These are phyloP conservation scores for Brachirus orientalis DNA, from an alignment of 2,113 vertebrate species.

Conservation along the genomic window DNA sequence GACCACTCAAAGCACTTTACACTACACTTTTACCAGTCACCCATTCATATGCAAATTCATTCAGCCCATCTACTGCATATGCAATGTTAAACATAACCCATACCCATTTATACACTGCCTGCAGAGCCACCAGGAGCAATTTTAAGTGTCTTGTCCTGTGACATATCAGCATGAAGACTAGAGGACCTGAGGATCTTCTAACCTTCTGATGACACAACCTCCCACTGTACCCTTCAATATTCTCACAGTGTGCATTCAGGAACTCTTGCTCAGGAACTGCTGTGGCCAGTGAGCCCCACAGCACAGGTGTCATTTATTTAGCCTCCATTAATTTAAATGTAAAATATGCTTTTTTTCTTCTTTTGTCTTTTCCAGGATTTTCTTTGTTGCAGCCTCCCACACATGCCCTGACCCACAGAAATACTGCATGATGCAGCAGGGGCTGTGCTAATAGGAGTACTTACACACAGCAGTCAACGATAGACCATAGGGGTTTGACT, in stretches of 20 bases:
- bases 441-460: constrained; percentile 44
- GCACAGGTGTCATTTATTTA: constrained; percentile 14
- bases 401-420: constrained; percentile 28
- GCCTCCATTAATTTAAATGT: neutral
- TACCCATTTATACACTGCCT: no score
- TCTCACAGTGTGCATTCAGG: constrained; percentile 10
- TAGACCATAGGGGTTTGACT: constrained; percentile 40
- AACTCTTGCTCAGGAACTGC: neutral
- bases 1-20: no score
- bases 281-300: neutral
- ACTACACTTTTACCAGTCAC: no score
- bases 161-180: no score
- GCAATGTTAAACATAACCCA: no score
- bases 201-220: no score
- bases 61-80: no score
- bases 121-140: no score
- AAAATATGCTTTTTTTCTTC: neutral
- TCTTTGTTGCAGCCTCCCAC: constrained; percentile 29
- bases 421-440: constrained; percentile 32
- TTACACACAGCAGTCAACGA: constrained; percentile 16
- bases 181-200: no score
- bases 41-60: no score
- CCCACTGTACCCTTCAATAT: constrained; percentile 37
- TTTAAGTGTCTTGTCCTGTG: no score
- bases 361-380: neutral